These are phyloP conservation scores for Holotrichia oblita DNA, from an alignment of 1,140 invertebrate genomes.

Conservation along the genomic window DNA sequence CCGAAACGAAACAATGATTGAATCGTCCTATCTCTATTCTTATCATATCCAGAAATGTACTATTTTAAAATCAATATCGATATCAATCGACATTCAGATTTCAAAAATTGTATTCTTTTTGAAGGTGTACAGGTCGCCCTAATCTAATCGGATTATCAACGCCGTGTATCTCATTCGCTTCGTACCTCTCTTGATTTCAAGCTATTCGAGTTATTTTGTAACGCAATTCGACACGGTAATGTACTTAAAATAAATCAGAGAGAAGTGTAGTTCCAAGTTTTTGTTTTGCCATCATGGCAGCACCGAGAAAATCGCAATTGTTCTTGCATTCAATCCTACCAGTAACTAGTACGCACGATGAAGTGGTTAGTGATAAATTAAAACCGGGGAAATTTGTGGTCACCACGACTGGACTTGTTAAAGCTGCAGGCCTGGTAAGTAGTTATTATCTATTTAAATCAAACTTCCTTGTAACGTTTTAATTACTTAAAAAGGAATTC, in stretches of 20 bases:
- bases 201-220: neutral
- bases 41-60: too few species aligned
- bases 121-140: neutral
- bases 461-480: too few species aligned
- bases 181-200: neutral
- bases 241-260: neutral
- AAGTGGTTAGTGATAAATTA: constrained; percentile 36
- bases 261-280: neutral
- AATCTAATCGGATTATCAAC: constrained; percentile 8
- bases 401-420: constrained; percentile 20
- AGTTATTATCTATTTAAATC: neutral
- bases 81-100: too few species aligned
- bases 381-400: constrained; percentile 41
- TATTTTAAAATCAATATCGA: neutral
- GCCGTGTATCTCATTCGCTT: neutral
- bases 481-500: too few species aligned
- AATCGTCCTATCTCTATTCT: too few species aligned
- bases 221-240: neutral
- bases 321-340: constrained; percentile 34
- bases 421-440: constrained; percentile 39
- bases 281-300: constrained; percentile 11
- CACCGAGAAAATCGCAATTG: constrained; percentile 34
- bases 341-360: constrained; percentile 21
- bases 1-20: too few species aligned
- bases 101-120: neutral